These are phyloP conservation scores for Acrossocheilus fasciatus DNA, from an alignment of 2,797 vertebrate species.

Conservation along the genomic window DNA sequence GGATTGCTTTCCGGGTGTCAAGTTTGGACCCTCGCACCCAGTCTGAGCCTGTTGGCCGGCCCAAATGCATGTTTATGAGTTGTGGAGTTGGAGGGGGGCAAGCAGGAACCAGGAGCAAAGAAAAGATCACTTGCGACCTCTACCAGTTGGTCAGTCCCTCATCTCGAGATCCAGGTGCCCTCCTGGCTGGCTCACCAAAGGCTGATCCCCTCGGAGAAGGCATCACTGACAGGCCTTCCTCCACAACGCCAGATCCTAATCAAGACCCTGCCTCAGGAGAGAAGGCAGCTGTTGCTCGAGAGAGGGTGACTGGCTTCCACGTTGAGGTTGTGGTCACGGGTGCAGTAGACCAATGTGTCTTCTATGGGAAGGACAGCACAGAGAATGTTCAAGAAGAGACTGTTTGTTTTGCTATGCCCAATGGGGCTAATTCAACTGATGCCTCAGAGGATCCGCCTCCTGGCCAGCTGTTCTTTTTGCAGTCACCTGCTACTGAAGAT, in stretches of 20 bases:
- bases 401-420: constrained; percentile 82
- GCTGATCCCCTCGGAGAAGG: constrained; percentile 70
- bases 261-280: constrained; percentile 68
- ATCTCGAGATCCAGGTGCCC: constrained; percentile 83
- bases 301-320: constrained; percentile 89
- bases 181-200: constrained; percentile 83
- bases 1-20: constrained; percentile 94
- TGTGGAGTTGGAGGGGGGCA: constrained; percentile 78
- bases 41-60: constrained; percentile 76
- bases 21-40: constrained; percentile 82
- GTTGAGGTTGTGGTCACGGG: constrained; percentile 97
- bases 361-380: constrained; percentile 92
- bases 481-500: constrained; percentile 71
- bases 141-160: constrained; percentile 93
- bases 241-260: constrained; percentile 68
- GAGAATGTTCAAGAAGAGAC: constrained; percentile 93
- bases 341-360: constrained; percentile 93
- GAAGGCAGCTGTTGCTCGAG: constrained; percentile 73
- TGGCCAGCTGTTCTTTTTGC: constrained; percentile 92
- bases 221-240: constrained; percentile 69
- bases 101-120: constrained; percentile 82
- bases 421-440: constrained; percentile 68
- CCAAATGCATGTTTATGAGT: constrained; percentile 87
- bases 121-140: constrained; percentile 97
- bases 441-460: constrained; percentile 86